Percentiles rank a stretch among this genome's conserved stretches.
These are phyloP conservation scores for Hestina assimilis DNA, from an alignment of 1,140 invertebrate genomes.

Conservation along the genomic window DNA sequence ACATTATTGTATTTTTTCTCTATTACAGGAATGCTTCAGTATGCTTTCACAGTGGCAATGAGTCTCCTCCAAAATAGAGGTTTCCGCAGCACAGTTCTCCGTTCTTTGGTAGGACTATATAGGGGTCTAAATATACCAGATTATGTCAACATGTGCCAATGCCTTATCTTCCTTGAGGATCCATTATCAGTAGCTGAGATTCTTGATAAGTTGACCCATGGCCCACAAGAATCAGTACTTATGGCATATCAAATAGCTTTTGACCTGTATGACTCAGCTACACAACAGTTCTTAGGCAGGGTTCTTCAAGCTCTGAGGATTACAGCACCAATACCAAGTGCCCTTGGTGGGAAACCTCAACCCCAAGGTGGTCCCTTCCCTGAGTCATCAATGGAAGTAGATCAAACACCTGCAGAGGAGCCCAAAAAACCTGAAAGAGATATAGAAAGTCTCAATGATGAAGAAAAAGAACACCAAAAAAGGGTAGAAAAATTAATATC, in stretches of 20 bases:
- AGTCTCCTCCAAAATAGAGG: constrained; percentile 95
- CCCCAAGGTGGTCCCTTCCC: constrained; percentile 79
- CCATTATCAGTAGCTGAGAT: constrained; percentile 94
- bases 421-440: constrained; percentile 76
- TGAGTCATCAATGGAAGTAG: constrained; percentile 72
- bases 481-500: constrained; percentile 92
- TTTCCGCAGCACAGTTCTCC: constrained; percentile 93
- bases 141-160: constrained; percentile 98
- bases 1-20: constrained; percentile 11
- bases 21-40: constrained; percentile 90
- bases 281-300: constrained; percentile 96
- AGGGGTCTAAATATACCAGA: constrained; percentile 91
- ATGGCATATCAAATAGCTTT: constrained; percentile 99
- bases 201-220: constrained; percentile 91
- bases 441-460: constrained; percentile 83
- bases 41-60: constrained; percentile 97
- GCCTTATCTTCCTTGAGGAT: constrained; percentile 97
- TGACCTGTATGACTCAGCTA: constrained; percentile 99
- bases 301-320: constrained; percentile 90
- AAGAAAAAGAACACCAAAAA: constrained; percentile 91
- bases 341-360: constrained; percentile 85
- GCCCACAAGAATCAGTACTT: constrained; percentile 84
- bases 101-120: constrained; percentile 94
- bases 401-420: constrained; percentile 68
- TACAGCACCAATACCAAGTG: constrained; percentile 90